Base-by-base conservation (phyloP, 2,113 vertebrate genomes). In the Xyrauchen texanus region DNA sequence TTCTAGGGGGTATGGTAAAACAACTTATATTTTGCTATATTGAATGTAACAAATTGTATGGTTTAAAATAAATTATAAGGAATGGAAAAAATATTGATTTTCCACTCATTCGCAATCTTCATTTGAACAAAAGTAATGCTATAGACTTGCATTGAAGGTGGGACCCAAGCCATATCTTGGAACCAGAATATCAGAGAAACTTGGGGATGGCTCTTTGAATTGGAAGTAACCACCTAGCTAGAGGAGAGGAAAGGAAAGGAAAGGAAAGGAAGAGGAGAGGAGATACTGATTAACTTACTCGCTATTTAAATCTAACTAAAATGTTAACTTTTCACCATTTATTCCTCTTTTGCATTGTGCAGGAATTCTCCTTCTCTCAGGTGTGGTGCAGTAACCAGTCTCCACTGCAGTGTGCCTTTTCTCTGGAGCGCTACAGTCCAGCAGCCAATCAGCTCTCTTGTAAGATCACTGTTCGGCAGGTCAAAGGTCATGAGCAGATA, bases 331-430 rank as follows among this genome's bases (percentile, higher is more conserved):
- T 65, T 62, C n/a, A 55, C 12, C 67, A 66, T 76, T 60, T 11
- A 46, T 64, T 47, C 10, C 13, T 57, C 49, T 55, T 7, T 21
- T 0, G 5, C n/a, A 51, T 61, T 42, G 9, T 45, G 45, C 89
- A 99, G 97, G 97, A 98, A 85, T 95, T 99, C 78, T 94, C 96
- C 0, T 99, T 98, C 91, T 94, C 95, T 11, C 95, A 96, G 8
- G 95, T 98, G 91, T 99, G 97, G 97, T 88, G 95, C 89, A 95
- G 95, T 89, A 95, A 94, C 92, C 90, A 94, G 89, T 92, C 92
- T 88, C 95, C 96, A 77, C 93, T 99, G 93, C 94, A 95, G 92
- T 96, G 96, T 93, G 95, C 97, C 95, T 99, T 99, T 82, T 94
- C 94, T 8, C 92, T 99, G 92, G 96, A 98, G 94, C 95, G 96